Base-by-base conservation (phyloP, 23 tunicate species). In the Styela plicata region DNA sequence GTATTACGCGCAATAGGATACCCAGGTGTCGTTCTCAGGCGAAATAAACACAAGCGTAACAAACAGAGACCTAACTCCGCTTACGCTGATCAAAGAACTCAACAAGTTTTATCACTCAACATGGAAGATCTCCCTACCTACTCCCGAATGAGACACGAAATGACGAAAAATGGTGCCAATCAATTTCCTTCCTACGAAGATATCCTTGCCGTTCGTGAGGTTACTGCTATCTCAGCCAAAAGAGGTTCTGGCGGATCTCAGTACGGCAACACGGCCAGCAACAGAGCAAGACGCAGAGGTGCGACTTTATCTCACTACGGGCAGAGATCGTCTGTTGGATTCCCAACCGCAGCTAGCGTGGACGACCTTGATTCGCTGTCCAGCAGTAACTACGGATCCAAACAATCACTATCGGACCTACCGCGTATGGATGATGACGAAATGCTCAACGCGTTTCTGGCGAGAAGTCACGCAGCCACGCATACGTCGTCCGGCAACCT, bases 61-160 rank as follows among this genome's bases (percentile, higher is more conserved):
- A 84, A 89, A 53, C 79, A 69, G 20, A 37, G 61, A 19, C 26
- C 68, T 10, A 27, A 79, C 18, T 33, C 74, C 3, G 52, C 81
- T 21, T 25, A 63, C 24, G 0, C 68, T 22, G 90, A 91, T 24
- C 79, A 73, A 0, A 82, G 97, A 24, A 74, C 88, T 16, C 70
- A 82, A 57, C 90, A 82, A 18, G 90, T 83, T 25, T 53, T 91
- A 87, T 91, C 97, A 10, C 82, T 91, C 22, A 91, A 91, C 85
- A 74, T 91, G 75, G 97, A 91, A 63, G 90, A 90, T 36, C 57
- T 90, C 1, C 96, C 96, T 13, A 90, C 96, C 2, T 90, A 90
- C 74, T 88, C 78, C 44, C 44, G 75, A 62, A 81, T 81, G 83
- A 62, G 84, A 19, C 53, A 24, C 26, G 81, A 76, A 23, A 36